Evolutionary conservation across 2,113 vertebrate species (phyloP), one percentile per base, ranked within the genome.

Genomic region (Clarias gariepinus): DNA sequence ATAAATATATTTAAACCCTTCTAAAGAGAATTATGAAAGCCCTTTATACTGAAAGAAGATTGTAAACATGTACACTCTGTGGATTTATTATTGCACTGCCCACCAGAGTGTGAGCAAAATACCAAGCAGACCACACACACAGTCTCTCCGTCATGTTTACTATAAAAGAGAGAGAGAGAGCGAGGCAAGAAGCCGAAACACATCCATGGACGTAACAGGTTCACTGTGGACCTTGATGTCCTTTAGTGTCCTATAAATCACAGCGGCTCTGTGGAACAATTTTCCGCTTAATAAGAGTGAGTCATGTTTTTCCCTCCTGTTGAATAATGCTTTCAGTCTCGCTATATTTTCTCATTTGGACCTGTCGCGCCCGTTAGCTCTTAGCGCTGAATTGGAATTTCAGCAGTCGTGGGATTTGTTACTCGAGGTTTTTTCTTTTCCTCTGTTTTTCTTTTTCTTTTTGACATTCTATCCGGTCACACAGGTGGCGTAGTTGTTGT

Each of bases 231-330:
- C 52, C 52, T 25, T 23, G 52, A 57, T 57, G 64, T 69, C 28
- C 82, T 83, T 53, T 23, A 53, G n/a, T 69, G 82, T 83, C 52
- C 60, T 68, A 53, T 64, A 66, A 82, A 82, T 68, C 81, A 73
- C 82, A 74, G 30, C 68, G 36, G 64, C 81, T 52, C 61, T 23
- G 25, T 55, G 15, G 61, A 53, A 85, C 41, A 78, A 63, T 21
- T 78, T 78, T 78, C 74, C n/a, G 61, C 47, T 68, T 25, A 68
- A 68, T 33, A 80, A 85, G 47, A 25, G 63, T 36, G n/a, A 85
- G 71, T 36, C 76, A 63, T 78, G 33, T 76, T 36, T 52, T 15
- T 13, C 53, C 81, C 61, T 15, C 18, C 23, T 33, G 63, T 47
- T 30, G 57, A 47, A 57, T 61, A 61, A 81, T 81, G 78, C 78